Evolutionary conservation across 2,888 invertebrate species (phyloP).

Genomic region (Ariolimax columbianus): DNA sequence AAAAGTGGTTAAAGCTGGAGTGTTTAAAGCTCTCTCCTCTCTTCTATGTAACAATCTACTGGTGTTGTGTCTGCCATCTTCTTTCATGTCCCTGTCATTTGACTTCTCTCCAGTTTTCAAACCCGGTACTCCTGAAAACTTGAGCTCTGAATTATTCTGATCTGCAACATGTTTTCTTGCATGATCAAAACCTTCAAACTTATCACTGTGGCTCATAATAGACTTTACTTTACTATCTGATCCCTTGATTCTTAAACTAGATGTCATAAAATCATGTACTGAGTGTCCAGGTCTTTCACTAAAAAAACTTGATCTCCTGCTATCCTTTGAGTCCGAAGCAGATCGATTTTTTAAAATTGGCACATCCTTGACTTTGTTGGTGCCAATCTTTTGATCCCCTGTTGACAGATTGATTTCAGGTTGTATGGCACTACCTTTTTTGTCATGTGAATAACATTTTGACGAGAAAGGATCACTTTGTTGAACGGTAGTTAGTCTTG

Average conservation of each 20-base stretch:
- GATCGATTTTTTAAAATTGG: background rate
- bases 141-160: slow-evolving; percentile 2
- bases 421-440: background rate
- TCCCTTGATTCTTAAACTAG: background rate
- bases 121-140: slow-evolving; percentile 9
- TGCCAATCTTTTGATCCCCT: slow-evolving; percentile 1
- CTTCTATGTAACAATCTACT: background rate
- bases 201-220: background rate
- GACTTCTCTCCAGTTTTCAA: background rate
- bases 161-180: slow-evolving; percentile 1
- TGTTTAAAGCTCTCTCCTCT: background rate
- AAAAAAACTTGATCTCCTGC: background rate
- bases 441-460: background rate
- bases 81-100: background rate
- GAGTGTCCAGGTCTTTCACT: background rate
- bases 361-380: background rate
- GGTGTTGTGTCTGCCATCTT: background rate
- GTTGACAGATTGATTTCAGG: background rate
- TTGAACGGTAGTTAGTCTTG: background rate
- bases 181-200: background rate
- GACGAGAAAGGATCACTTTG: background rate
- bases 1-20: background rate
- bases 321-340: background rate
- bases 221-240: background rate
- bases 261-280: background rate